Base-by-base conservation (phyloP, 2,113 vertebrate genomes). In the Ciconia maguari region DNA sequence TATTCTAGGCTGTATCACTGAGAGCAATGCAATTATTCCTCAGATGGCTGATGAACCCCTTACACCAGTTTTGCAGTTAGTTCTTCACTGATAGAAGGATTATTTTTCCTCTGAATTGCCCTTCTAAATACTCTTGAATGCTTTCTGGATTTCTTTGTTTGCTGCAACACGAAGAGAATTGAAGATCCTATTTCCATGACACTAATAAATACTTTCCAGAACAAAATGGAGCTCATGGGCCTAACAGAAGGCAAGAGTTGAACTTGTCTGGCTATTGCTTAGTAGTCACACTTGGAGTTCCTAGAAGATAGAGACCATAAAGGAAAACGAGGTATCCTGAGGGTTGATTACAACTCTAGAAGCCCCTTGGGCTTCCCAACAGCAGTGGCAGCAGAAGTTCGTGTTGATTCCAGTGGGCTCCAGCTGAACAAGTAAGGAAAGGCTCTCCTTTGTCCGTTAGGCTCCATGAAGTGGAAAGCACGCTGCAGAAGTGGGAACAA, bases 351-450 rank as follows among this genome's bases (percentile, higher is more conserved):
- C 61, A 94, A 78, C 89, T 83, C 91, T 70, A 88, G 91, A 93
- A 94, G 91, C 79, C 55, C 80, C 68, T 77, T 91, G 86, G 86
- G 93, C 91, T 94, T 97, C 81, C 89, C 94, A 97, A 89, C 89
- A 97, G 96, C 96, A 97, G 94, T 66, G 95, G 89, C 96, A 97
- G 96, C 94, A 97, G 94, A 92, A 95, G 89, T 93, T 95, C 76
- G 22, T 32, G 68, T 87, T 78, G 94, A 82, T 93, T 68, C 61
- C 55, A 44, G 62, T 57, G 87, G 61, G 36, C 69, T 95, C 87
- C 92, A 95, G 85, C 95, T 97, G 97, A 93, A 83, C 78, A 83
- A 55, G 86, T 75, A 90, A 97, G 93, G 83, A 51, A 60, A 76
- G 30, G 44, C 78, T 96, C 92, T 97, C 85, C 84, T 92, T 91